A percentile compares a stretch with the other conserved stretches of the same genome.
phyloP scores from a whole-genome alignment of 2,888 invertebrate species.

The Eugnorisma glareosa region DNA sequence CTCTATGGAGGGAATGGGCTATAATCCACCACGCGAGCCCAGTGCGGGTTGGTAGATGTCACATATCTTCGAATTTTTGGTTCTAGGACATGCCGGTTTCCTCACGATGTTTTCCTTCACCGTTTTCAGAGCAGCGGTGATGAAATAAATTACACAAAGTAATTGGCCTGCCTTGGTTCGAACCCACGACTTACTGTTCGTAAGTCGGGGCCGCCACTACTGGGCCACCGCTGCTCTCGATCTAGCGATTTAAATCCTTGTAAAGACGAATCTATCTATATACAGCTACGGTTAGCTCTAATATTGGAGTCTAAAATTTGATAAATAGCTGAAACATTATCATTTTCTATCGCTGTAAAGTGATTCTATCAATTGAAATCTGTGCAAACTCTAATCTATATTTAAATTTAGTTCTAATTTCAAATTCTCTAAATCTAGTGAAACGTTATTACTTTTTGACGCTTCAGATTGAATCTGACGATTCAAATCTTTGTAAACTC shows the following conservation, averaged over 20 bases:
- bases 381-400: neutral
- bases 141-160: too few relatives aligned
- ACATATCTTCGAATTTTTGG: too few relatives aligned
- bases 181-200: too few relatives aligned
- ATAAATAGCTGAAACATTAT: neutral
- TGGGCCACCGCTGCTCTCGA: too few relatives aligned
- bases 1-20: too few relatives aligned
- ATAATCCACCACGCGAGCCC: too few relatives aligned
- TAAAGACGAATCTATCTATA: neutral
- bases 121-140: too few relatives aligned
- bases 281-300: neutral
- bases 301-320: neutral
- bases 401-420: neutral
- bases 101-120: too few relatives aligned
- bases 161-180: too few relatives aligned
- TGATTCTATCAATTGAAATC: neutral
- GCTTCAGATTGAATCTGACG: neutral
- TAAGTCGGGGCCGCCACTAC: too few relatives aligned
- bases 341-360: neutral
- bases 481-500: neutral
- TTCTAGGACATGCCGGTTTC: too few relatives aligned
- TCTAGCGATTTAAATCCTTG: neutral
- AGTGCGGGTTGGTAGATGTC: too few relatives aligned
- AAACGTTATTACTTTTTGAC: neutral
- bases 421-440: neutral